A percentile compares a stretch with the other conserved stretches of the same genome.
Evolutionary conservation across 2,113 vertebrate genomes (phyloP).

Genomic region (Tylochromis polylepis): DNA sequence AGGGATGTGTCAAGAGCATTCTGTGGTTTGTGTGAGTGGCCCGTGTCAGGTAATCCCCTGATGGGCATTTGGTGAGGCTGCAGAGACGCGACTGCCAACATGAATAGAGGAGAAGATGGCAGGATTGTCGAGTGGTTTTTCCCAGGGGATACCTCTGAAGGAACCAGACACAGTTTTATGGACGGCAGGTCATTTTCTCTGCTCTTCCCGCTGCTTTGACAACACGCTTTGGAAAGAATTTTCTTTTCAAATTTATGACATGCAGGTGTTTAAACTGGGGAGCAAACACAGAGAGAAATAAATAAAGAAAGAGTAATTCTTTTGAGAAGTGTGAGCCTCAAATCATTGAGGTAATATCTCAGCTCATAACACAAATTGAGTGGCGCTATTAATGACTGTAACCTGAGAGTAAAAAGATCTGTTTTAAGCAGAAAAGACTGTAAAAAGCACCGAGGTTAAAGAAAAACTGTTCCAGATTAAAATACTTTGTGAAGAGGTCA

Average conservation of each 20-base stretch:
- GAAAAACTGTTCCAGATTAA: background rate
- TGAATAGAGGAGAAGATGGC: background rate
- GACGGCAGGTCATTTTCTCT: background rate
- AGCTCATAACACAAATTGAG: background rate
- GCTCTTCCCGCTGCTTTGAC: background rate
- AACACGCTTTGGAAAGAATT: background rate
- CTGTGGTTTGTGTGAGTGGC: background rate
- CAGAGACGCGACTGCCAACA: background rate
- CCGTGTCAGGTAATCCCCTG: background rate
- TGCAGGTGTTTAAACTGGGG: background rate
- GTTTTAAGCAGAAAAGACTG: background rate
- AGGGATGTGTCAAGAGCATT: conserved; percentile 26
- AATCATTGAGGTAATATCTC: background rate
- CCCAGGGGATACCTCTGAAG: background rate
- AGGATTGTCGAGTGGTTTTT: background rate
- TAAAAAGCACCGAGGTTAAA: background rate
- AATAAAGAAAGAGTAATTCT: background rate
- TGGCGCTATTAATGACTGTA: background rate
- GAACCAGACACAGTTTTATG: background rate
- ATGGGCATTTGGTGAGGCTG: background rate
- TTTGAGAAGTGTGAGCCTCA: background rate
- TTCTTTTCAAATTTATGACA: background rate
- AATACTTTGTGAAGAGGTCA: background rate
- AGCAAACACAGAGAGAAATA: background rate
- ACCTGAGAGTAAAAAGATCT: background rate